Percentiles rank a stretch among this genome's conserved stretches.
Conservation (phyloP, 1,140 invertebrate species). For the Caenorhabditis brenneri region DNA sequence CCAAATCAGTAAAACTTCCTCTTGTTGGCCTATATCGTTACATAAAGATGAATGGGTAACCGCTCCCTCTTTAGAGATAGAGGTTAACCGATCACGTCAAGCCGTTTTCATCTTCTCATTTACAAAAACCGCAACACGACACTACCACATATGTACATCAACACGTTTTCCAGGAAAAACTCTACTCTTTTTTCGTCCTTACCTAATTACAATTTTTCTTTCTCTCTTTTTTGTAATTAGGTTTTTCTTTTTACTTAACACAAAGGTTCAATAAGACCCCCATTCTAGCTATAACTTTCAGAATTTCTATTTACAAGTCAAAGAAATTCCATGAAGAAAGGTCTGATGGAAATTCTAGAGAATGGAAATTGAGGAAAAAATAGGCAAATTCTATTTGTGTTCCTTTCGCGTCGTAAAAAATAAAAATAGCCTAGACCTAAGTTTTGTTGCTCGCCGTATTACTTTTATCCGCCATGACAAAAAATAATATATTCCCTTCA, state of each 20-base stretch:
- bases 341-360: too few relatives aligned
- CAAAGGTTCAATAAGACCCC: neutral
- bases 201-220: slow-evolving; percentile 35
- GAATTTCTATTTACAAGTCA: neutral
- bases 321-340: neutral
- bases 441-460: neutral
- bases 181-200: neutral
- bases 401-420: neutral
- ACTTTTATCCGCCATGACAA: neutral
- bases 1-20: neutral
- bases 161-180: slow-evolving; percentile 15
- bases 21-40: neutral
- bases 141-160: neutral
- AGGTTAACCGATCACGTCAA: slow-evolving; percentile 11
- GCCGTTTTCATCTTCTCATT: neutral
- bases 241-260: neutral
- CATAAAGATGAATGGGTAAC: slow-evolving; percentile 13
- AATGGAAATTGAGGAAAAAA: neutral
- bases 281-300: neutral
- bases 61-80: neutral
- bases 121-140: slow-evolving; percentile 6
- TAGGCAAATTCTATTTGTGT: slow-evolving; percentile 17
- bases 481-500: neutral
- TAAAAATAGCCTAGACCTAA: neutral
- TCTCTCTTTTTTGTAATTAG: neutral